Percentiles rank a stretch among this genome's conserved stretches.
Evolutionary conservation across 1,140 invertebrate genomes (phyloP).

Genomic region (Chlorops oryzae): DNA sequence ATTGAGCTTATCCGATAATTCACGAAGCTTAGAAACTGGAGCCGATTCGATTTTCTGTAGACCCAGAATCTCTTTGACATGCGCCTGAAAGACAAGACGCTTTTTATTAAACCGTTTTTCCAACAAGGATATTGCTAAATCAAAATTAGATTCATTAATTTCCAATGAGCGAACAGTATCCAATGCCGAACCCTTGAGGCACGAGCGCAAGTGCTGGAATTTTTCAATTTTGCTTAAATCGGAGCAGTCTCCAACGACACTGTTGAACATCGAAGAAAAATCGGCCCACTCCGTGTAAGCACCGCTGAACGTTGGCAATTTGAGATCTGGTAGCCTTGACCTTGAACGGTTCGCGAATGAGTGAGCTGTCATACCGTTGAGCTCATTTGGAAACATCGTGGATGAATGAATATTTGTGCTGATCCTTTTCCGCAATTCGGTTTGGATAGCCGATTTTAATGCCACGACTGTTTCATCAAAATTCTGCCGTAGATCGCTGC

Average conservation of each 20-base stretch:
- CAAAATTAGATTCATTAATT: neutral
- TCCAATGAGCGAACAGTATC: constrained; percentile 7
- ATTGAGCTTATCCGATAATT: no score
- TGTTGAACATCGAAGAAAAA: constrained; percentile 8
- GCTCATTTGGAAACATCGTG: no score
- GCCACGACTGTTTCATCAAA: no score
- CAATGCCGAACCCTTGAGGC: neutral
- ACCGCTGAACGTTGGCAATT: constrained; percentile 3
- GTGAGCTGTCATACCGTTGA: no score
- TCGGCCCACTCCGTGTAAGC: constrained; percentile 4
- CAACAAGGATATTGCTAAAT: constrained; percentile 1
- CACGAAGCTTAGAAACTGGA: no score
- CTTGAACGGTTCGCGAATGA: no score
- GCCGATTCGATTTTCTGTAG: no score
- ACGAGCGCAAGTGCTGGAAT: constrained; percentile 2
- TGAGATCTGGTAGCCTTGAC: constrained; percentile 8
- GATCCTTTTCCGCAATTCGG: no score
- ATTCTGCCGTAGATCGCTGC: no score
- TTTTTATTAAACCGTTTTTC: constrained; percentile 8
- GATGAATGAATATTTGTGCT: no score
- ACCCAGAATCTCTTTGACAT: no score
- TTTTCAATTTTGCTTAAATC: constrained; percentile 5
- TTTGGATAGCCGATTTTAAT: no score
- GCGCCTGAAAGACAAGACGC: constrained; percentile 8
- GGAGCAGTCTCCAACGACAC: neutral